Percentiles rank a stretch among this genome's conserved stretches.
Evolutionary conservation across 2,797 vertebrate genomes (phyloP).

Genomic region (Alauda arvensis): DNA sequence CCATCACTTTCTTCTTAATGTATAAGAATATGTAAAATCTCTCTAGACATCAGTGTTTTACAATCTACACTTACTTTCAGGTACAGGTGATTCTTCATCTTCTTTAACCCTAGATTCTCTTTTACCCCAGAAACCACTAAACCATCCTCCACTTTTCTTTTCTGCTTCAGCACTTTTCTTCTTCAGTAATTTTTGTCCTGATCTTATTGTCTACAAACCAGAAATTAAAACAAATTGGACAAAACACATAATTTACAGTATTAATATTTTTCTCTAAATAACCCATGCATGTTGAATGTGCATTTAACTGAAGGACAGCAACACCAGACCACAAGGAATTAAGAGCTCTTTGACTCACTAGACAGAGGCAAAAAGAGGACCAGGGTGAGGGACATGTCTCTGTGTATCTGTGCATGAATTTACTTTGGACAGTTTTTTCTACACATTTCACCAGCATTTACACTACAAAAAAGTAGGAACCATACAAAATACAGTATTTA

Average conservation of each 20-base stretch:
- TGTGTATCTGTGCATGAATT: background rate
- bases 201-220: constrained; percentile 81
- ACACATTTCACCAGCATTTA: background rate
- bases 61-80: constrained; percentile 73
- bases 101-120: constrained; percentile 86
- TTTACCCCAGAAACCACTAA: constrained; percentile 84
- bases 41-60: background rate
- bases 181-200: constrained; percentile 84
- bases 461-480: background rate
- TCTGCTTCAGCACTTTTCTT: constrained; percentile 81
- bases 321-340: background rate
- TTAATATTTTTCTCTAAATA: background rate
- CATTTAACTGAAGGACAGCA: background rate
- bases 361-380: background rate
- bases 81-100: constrained; percentile 78
- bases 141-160: constrained; percentile 85
- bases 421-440: background rate
- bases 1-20: background rate
- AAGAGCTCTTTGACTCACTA: background rate
- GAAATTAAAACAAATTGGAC: background rate
- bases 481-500: background rate
- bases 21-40: background rate
- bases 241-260: background rate
- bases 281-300: background rate
- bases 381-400: accelerated